These are phyloP conservation scores for Rhodeus uyekii DNA, from an alignment of 2,797 vertebrate genomes.

Conservation along the genomic window DNA sequence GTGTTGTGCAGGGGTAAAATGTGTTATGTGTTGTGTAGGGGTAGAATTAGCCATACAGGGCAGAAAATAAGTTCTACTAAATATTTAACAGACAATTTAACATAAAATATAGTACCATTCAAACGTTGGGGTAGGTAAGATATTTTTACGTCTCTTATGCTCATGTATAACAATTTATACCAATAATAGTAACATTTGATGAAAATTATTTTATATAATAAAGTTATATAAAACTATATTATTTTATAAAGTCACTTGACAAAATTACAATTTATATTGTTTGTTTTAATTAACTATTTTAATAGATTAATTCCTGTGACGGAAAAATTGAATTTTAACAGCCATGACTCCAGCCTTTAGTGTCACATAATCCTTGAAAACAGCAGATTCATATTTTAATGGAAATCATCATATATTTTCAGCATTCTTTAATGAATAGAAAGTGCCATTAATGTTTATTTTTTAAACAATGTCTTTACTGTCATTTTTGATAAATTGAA, in stretches of 20 bases:
- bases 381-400: background rate
- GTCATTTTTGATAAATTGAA: background rate
- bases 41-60: background rate
- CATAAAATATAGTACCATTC: background rate
- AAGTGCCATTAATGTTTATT: background rate
- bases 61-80: background rate
- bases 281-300: too few species aligned
- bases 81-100: background rate
- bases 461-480: background rate
- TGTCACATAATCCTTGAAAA: background rate
- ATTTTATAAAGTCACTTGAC: too few species aligned
- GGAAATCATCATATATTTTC: background rate
- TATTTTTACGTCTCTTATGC: background rate
- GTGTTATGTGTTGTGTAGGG: background rate
- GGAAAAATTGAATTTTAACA: background rate
- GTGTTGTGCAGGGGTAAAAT: background rate
- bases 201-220: too few species aligned
- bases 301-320: background rate
- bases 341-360: background rate
- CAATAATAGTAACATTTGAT: background rate
- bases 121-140: background rate
- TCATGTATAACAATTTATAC: background rate
- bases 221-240: too few species aligned
- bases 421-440: background rate
- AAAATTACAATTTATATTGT: too few species aligned